These are phyloP conservation scores for Heliconius erato DNA, from an alignment of 2,888 invertebrate genomes.

Conservation along the genomic window DNA sequence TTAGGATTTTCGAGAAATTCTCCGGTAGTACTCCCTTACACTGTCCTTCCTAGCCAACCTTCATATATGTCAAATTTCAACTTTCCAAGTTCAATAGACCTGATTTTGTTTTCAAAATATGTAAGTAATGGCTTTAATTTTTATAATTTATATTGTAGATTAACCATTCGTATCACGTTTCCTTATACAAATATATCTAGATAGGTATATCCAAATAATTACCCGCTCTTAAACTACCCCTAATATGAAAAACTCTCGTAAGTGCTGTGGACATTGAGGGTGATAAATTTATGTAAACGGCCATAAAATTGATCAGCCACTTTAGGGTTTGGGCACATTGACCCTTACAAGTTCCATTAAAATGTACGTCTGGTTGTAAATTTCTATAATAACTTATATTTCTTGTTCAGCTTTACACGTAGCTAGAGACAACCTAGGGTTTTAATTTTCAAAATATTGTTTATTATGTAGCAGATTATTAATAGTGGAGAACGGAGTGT, in stretches of 20 bases:
- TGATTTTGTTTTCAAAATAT: no score
- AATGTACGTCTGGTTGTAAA: neutral
- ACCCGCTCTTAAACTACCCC: slow-evolving; percentile 39
- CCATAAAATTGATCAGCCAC: slow-evolving; percentile 68
- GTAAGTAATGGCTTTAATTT: neutral
- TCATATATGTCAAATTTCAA: no score
- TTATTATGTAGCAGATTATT: no score
- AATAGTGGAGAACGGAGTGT: no score
- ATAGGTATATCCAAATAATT: slow-evolving; percentile 5
- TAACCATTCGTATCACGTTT: neutral
- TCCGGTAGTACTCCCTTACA: neutral
- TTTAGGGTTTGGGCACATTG: slow-evolving; percentile 60
- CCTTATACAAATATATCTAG: neutral
- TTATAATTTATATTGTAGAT: neutral
- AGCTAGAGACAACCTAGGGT: rapidly evolving
- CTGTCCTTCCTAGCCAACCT: no score
- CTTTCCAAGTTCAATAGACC: no score
- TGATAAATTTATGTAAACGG: slow-evolving; percentile 76
- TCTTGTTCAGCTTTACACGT: neutral
- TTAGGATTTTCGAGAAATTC: neutral
- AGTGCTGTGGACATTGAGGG: slow-evolving; percentile 51
- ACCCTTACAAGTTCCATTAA: slow-evolving; percentile 48
- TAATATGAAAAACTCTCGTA: slow-evolving; percentile 47
- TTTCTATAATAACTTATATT: neutral
- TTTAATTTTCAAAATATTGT: neutral